Percentiles rank a stretch among this genome's conserved stretches.
These are phyloP conservation scores for Spisula subtruncata DNA, from an alignment of 2,888 invertebrate genomes.

Conservation along the genomic window DNA sequence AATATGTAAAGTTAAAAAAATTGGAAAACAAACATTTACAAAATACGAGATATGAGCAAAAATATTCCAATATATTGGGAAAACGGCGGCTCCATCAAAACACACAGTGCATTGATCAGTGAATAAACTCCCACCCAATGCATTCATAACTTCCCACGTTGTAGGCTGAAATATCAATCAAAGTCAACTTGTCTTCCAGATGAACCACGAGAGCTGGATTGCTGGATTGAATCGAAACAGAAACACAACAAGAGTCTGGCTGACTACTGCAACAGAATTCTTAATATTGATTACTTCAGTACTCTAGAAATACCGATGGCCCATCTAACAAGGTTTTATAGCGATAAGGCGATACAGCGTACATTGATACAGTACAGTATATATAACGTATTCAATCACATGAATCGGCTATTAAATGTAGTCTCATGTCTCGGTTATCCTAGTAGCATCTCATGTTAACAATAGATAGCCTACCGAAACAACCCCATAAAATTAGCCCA, in stretches of 20 bases:
- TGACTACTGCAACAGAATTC: conserved; percentile 18
- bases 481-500: neutral
- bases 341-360: neutral
- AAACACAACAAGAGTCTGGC: neutral
- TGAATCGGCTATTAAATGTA: neutral
- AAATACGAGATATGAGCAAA: neutral
- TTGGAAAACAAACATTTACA: neutral
- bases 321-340: conserved; percentile 16
- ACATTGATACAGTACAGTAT: neutral
- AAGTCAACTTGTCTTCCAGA: neutral
- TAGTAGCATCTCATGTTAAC: neutral
- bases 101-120: neutral
- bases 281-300: conserved; percentile 13
- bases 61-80: neutral
- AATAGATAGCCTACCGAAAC: neutral
- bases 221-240: conserved; percentile 3
- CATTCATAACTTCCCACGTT: neutral
- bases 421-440: neutral
- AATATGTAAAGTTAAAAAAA: neutral
- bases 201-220: neutral
- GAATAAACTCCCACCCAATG: neutral
- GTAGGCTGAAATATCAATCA: conserved; percentile 18
- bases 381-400: neutral
- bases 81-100: neutral
- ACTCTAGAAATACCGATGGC: neutral